Evolutionary conservation across 2,888 invertebrate species (phyloP).

Genomic region (Drosophila nr. perissopoda): DNA sequence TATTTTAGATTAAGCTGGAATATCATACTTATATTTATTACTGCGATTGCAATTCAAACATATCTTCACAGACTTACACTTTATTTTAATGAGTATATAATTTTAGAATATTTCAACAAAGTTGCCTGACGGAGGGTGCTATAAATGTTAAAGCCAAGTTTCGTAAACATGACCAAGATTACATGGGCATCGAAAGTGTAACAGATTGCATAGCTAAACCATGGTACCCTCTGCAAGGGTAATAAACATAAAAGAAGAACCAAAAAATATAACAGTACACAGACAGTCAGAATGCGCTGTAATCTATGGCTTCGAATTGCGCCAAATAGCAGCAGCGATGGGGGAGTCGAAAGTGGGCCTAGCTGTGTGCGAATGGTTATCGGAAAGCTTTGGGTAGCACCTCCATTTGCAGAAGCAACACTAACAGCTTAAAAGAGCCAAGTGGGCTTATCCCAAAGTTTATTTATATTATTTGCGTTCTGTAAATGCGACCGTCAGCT

Average conservation of each 20-base stretch:
- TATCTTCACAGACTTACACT: neutral
- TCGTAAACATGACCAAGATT: neutral
- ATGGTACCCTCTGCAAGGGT: neutral
- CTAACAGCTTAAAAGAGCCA: slow-evolving; percentile 42
- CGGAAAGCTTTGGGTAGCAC: slow-evolving; percentile 16
- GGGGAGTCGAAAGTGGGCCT: slow-evolving; percentile 29
- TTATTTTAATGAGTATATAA: neutral
- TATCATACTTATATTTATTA: neutral
- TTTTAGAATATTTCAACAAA: neutral
- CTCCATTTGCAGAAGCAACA: slow-evolving; percentile 4
- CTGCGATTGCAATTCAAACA: neutral
- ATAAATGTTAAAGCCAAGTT: neutral
- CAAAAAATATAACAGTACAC: slow-evolving; percentile 8
- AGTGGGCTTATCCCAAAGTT: slow-evolving; percentile 60
- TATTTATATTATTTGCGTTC: slow-evolving; percentile 49
- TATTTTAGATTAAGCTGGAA: neutral
- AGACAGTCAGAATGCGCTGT: slow-evolving; percentile 29
- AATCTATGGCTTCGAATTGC: slow-evolving; percentile 47
- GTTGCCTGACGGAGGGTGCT: neutral
- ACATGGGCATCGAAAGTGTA: neutral
- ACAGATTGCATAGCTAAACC: neutral
- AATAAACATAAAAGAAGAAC: neutral
- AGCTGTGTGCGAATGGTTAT: slow-evolving; percentile 10
- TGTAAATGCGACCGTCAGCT: slow-evolving; percentile 21
- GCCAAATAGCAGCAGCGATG: slow-evolving; percentile 36